Evolutionary conservation across 2,888 invertebrate genomes (phyloP).

Genomic region (Pyralis farinalis): DNA sequence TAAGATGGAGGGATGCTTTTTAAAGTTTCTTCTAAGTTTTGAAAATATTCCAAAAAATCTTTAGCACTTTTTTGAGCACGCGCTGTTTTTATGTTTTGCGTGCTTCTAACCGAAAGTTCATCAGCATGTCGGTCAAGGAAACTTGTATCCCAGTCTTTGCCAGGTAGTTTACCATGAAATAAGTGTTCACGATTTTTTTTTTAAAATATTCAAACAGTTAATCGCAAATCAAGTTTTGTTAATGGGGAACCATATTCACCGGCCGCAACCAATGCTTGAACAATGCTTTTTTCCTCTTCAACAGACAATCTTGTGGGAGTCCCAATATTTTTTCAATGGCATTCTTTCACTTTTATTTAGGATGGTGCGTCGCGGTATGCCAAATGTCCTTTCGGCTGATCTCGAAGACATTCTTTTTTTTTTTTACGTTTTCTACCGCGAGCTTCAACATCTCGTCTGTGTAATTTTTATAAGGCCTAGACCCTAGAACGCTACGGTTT

Average conservation of each 20-base stretch:
- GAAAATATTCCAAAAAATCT: slow-evolving; percentile 20
- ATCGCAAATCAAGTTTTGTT: slow-evolving; percentile 19
- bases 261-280: slow-evolving; percentile 14
- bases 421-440: no score
- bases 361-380: no score
- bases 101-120: slow-evolving; percentile 17
- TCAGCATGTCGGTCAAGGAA: slow-evolving; percentile 13
- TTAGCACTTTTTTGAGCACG: slow-evolving; percentile 21
- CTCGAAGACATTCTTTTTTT: no score
- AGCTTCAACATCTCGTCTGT: no score
- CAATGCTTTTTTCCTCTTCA: slow-evolving; percentile 16
- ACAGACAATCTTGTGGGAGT: neutral
- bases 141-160: slow-evolving; percentile 14
- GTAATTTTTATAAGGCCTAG: no score
- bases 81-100: slow-evolving; percentile 23
- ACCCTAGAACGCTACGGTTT: no score
- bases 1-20: neutral
- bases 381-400: no score
- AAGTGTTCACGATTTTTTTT: slow-evolving; percentile 18
- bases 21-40: slow-evolving; percentile 13
- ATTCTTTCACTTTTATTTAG: no score
- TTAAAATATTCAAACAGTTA: slow-evolving; percentile 20
- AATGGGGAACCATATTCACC: slow-evolving; percentile 18
- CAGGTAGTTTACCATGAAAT: slow-evolving; percentile 16
- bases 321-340: no score